Evolutionary conservation across 1,140 invertebrate genomes (phyloP).

Genomic region (Ceratina calcarata): DNA sequence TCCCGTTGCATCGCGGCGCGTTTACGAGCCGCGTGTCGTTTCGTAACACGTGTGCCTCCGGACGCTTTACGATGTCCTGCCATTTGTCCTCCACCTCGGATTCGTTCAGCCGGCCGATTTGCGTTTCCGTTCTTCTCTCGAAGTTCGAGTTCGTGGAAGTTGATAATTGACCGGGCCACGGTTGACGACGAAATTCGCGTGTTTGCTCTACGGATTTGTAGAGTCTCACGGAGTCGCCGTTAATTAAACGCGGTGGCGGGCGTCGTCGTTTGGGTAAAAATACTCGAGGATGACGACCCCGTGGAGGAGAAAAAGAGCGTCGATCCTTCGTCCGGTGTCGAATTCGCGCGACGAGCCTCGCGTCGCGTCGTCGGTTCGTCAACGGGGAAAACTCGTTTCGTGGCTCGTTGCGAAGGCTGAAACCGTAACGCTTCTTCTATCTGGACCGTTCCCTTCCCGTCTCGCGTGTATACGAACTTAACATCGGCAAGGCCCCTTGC

Average conservation of each 20-base stretch:
- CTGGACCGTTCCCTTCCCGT: conserved; percentile 20
- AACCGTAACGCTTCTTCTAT: conserved; percentile 69
- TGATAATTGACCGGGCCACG: neutral
- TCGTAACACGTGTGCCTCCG: conserved; percentile 9
- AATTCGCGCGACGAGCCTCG: no score
- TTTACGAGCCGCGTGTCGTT: neutral
- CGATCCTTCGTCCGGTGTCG: neutral
- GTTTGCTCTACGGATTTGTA: conserved; percentile 24
- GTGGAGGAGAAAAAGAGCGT: neutral
- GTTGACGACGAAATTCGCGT: neutral
- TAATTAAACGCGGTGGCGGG: conserved; percentile 15
- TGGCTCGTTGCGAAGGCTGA: conserved; percentile 70
- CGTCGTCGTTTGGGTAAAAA: conserved; percentile 1
- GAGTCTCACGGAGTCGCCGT: neutral
- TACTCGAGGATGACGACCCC: conserved; percentile 28
- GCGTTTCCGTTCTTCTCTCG: neutral
- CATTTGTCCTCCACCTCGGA: neutral
- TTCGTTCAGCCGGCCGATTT: neutral
- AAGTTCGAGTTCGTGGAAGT: neutral
- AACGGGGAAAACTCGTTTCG: conserved; percentile 63
- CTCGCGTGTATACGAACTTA: conserved; percentile 58
- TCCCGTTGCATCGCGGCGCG: neutral
- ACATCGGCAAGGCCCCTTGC: conserved; percentile 69
- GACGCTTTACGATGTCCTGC: neutral
- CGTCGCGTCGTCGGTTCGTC: no score